Base-by-base conservation (phyloP, 2,797 vertebrate species). In the Cephalopachus bancanus region DNA sequence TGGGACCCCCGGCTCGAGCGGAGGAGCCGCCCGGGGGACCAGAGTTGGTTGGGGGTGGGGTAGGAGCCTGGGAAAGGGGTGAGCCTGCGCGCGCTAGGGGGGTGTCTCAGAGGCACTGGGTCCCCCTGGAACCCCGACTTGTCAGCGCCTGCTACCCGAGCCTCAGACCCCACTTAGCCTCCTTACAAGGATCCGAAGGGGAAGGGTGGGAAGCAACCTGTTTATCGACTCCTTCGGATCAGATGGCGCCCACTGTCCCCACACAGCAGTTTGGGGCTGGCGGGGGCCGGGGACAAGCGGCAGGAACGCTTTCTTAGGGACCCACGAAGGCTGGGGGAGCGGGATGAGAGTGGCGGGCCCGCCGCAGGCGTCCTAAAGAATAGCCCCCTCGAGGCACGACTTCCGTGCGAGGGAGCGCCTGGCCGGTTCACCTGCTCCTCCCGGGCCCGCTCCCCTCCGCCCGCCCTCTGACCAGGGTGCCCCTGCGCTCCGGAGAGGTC, bases 351-450 rank as follows among this genome's bases (percentile, higher is more conserved):
- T 30, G 49, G 16, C 22, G 9, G 0, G 55, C 10, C 28, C 6
- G 1, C 24, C 4, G 6, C 22, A 30, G 44, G 24, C 33, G 1
- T 57, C 37, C 71, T 4, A 1, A 37, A 3, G 72, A 53, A 49
- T 1, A 51, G 17, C 5, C 14, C 78, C 26, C 33, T 60, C 16
- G 10, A 16, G 12, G n/a, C 37, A 37, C 24, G 12, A 53, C 26
- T 67, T 2, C 9, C 37, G 37, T 37, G 37, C 37, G 37, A 3
- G 37, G 37, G 37, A 37, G 37, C 37, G 55, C 20, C 30, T 24
- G 14, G 3, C 9, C 22, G 16, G 16, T 8, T 9, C 37, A n/a
- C 10, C 5, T 1, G 2, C 9, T 4, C 53, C 53, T 4, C 0
- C 33, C 0, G 7, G 8, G 11, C 26, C 1, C 10, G 5, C 75